Percentiles rank a stretch among this genome's conserved stretches.
Conservation (phyloP, 2,113 vertebrate genomes). For the Coryphaenoides rupestris region DNA sequence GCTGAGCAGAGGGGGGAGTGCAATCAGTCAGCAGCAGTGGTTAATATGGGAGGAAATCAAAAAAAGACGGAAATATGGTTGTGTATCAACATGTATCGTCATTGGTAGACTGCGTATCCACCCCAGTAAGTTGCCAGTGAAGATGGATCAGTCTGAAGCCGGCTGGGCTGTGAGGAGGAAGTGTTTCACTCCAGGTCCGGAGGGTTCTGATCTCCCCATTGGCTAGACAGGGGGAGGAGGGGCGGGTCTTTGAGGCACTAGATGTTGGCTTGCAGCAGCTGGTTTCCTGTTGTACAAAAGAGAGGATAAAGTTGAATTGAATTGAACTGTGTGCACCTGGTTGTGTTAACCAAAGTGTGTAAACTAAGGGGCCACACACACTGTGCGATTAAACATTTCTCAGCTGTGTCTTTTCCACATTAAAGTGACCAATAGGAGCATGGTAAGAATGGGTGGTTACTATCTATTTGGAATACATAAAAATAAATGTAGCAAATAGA, state of each 20-base stretch:
- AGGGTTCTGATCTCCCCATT: conserved; percentile 4
- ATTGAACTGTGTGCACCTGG: too few species aligned
- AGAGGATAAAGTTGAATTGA: neutral
- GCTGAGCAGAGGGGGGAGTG: conserved; percentile 27
- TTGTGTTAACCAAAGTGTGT: too few species aligned
- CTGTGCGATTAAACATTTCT: too few species aligned
- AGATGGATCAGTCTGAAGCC: neutral
- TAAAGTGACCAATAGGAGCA: too few species aligned
- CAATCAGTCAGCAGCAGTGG: conserved; percentile 37
- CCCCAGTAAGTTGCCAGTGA: neutral
- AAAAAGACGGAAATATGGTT: conserved; percentile 12
- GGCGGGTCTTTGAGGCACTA: conserved; percentile 74
- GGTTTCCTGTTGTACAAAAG: conserved; percentile 49
- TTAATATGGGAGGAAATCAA: neutral
- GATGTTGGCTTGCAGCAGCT: conserved; percentile 51
- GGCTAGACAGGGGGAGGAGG: conserved; percentile 70
- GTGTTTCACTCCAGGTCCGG: too few species aligned
- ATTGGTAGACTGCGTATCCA: neutral
- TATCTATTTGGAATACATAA: too few species aligned
- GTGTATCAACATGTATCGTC: neutral
- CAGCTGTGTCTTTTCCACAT: too few species aligned
- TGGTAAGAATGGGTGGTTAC: too few species aligned
- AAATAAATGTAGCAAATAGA: too few species aligned
- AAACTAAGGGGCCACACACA: too few species aligned
- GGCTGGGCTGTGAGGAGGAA: too few species aligned